Conservation (phyloP, 2,888 invertebrate genomes). For the Polydrusus tereticollis region DNA sequence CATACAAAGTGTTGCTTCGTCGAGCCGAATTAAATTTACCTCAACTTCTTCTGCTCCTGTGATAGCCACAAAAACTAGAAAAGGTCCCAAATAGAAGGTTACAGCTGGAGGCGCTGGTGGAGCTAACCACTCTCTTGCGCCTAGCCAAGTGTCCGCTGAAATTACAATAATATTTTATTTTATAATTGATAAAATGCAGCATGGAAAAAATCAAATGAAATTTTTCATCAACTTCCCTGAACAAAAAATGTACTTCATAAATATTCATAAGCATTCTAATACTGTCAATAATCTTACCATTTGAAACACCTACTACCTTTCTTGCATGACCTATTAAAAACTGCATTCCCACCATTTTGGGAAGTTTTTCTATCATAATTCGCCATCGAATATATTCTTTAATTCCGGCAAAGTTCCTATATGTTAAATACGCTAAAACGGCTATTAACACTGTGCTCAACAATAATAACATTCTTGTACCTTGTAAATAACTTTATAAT, state of each 20-base stretch:
- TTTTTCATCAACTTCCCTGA: no score
- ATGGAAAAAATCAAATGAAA: no score
- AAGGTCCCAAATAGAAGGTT: background rate
- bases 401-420: background rate
- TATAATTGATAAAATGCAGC: no score
- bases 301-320: background rate
- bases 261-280: no score
- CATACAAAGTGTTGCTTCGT: no score
- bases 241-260: no score
- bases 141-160: background rate
- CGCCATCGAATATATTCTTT: background rate
- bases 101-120: background rate
- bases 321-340: background rate
- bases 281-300: background rate
- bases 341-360: background rate
- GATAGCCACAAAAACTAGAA: background rate
- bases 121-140: background rate
- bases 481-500: no score
- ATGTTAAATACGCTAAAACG: background rate
- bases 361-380: background rate
- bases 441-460: background rate
- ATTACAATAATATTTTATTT: no score
- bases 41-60: background rate
- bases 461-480: no score
- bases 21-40: no score